These are phyloP conservation scores for Aurelia coerulea DNA, from an alignment of 30 jellyfish, hydroid and myxozoan species.

Conservation along the genomic window DNA sequence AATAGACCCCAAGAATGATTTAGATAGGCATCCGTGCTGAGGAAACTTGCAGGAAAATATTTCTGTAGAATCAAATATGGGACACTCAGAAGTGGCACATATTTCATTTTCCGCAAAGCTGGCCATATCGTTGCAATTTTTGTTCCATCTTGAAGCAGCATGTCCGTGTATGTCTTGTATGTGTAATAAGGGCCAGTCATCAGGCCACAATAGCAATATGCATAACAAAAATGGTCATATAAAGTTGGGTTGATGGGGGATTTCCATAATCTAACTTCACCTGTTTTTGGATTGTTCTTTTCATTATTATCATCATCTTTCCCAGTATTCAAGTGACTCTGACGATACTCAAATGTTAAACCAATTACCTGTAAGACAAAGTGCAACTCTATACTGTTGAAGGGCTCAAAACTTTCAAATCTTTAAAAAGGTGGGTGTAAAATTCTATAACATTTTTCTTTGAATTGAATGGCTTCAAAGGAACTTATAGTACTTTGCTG, in stretches of 20 bases:
- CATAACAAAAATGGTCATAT: conserved; percentile 66
- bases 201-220: conserved; percentile 80
- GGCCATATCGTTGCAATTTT: conserved; percentile 87
- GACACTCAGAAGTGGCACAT: conserved; percentile 40
- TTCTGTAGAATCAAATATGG: conserved; percentile 77
- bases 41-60: conserved; percentile 69
- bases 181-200: conserved; percentile 97
- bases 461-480: no score
- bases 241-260: conserved; percentile 41
- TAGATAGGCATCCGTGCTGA: conserved; percentile 68
- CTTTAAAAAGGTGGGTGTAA: no score
- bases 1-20: conserved; percentile 77
- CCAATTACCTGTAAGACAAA: conserved; percentile 80
- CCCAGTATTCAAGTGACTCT: conserved; percentile 56
- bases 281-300: not conserved
- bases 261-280: conserved; percentile 20
- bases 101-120: conserved; percentile 74
- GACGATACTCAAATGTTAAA: conserved; percentile 76
- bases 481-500: no score
- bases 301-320: conserved; percentile 20
- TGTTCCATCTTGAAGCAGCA: conserved; percentile 87
- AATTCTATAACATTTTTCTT: no score
- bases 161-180: conserved; percentile 75
- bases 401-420: no score
- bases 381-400: no score